Evolutionary conservation across 2,888 invertebrate species (phyloP), one percentile per base, ranked within the genome.

Genomic region (Pheosia tremula): DNA sequence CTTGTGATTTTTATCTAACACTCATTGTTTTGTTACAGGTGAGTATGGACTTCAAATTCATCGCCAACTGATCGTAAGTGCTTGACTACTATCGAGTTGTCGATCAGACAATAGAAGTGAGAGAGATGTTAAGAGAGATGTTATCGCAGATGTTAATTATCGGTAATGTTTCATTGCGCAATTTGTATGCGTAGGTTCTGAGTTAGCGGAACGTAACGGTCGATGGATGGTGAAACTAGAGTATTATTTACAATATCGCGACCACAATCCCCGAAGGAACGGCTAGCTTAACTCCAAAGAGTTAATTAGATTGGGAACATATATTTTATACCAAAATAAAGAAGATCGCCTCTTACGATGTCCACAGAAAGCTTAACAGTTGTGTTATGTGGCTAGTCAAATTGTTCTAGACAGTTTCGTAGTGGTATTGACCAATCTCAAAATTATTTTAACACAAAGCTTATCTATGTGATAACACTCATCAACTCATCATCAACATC

Each of bases 21-120:
- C 43, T 4, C 43, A 36, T 60, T 67, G 5, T 66, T 58, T 65
- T 73, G 60, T 75, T 75, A 5, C 77, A 76, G 77, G 75, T 75
- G 72, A 75, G 75, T 74, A 69, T 53, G 64, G 59, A 59, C 49
- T 52, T n/a, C 52, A 11, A 38, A 57, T 56, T 55, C 10, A 41
- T 55, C n/a, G 57, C 56, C 39, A 38, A 62, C 36, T 10, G 11
- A 61, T 61, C 43, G 62, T 75, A 64, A 71, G 71, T 59, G 24
- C 24, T 24, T 24, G 56, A 6, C 11, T 6, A 43, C 8, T 56
- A 24, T 39, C 24, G 13, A 37, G 43, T 13, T 38, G 7, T 10
- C 11, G 36, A 54, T 55, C 55, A 39, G 11, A 39, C 38, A 24
- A 53, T 3, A 3, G 49, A 7, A 50, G 52, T 4, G 52, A 55